A percentile compares a stretch with the other conserved stretches of the same genome.
phyloP scores from a whole-genome alignment of 1,140 invertebrate species.

The Heliconius hermathena region DNA sequence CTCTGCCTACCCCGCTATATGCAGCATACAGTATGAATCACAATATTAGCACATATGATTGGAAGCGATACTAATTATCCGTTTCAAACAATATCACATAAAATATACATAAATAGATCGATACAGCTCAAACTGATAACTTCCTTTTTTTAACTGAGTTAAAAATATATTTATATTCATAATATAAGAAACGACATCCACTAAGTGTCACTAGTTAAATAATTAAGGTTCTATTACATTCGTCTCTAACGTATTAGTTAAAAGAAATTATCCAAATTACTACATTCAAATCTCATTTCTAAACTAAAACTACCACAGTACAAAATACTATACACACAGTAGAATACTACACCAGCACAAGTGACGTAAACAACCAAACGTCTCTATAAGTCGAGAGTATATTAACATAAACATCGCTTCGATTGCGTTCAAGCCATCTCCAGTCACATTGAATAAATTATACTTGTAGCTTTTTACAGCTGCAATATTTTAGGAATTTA shows the following conservation, averaged over 20 bases:
- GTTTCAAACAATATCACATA: too few species aligned
- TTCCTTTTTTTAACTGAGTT: too few species aligned
- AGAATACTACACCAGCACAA: constrained; percentile 26
- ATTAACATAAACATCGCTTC: constrained; percentile 75
- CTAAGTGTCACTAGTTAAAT: neutral
- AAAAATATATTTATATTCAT: neutral
- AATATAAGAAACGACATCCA: neutral
- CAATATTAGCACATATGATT: too few species aligned
- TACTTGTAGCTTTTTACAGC: constrained; percentile 59
- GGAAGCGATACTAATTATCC: too few species aligned
- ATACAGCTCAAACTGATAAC: too few species aligned
- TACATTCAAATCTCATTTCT: neutral
- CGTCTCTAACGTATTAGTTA: neutral
- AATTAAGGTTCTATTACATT: constrained; percentile 1
- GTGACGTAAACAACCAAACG: constrained; percentile 51
- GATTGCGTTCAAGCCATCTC: constrained; percentile 48
- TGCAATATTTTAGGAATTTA: constrained; percentile 70
- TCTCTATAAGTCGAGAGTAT: constrained; percentile 61
- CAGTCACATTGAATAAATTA: constrained; percentile 72
- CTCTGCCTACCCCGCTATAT: too few species aligned
- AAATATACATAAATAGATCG: too few species aligned
- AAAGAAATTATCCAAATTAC: neutral
- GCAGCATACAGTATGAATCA: too few species aligned
- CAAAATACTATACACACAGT: neutral
- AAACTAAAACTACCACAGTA: neutral